A percentile compares a stretch with the other conserved stretches of the same genome.
These are phyloP conservation scores for Drosophila hamatofila DNA, from an alignment of 2,888 invertebrate genomes.

Conservation along the genomic window DNA sequence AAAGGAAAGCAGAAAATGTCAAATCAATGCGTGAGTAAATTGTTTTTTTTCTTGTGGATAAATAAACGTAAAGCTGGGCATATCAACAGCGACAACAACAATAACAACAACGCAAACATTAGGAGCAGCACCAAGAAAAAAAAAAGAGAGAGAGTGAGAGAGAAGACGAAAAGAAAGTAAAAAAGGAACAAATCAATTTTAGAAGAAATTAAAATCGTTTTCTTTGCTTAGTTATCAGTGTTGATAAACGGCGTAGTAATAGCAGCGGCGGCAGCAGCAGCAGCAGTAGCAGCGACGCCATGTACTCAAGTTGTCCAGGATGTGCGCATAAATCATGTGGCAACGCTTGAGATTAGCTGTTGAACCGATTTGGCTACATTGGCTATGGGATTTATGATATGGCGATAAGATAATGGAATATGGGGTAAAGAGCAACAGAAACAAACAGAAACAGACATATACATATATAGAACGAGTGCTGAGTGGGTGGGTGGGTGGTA, in stretches of 20 bases:
- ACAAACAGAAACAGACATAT: neutral
- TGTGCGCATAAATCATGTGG: slow-evolving; percentile 61
- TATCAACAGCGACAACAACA: slow-evolving; percentile 29
- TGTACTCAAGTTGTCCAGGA: slow-evolving; percentile 43
- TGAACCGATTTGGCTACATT: slow-evolving; percentile 7
- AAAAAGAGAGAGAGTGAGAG: neutral
- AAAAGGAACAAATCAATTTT: neutral
- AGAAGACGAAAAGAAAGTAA: slow-evolving; percentile 1
- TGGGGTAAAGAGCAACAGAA: slow-evolving; percentile 4
- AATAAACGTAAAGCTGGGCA: slow-evolving; percentile 23
- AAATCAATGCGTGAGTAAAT: slow-evolving; percentile 50
- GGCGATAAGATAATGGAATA: slow-evolving; percentile 45
- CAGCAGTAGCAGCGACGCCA: slow-evolving; percentile 1
- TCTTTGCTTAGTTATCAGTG: neutral
- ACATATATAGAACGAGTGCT: neutral
- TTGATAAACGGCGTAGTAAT: slow-evolving; percentile 2
- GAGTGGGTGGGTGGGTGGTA: neutral
- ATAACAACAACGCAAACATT: slow-evolving; percentile 37
- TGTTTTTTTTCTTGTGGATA: slow-evolving; percentile 2
- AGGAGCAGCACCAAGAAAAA: slow-evolving; percentile 24
- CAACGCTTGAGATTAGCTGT: slow-evolving; percentile 48
- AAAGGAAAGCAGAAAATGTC: slow-evolving; percentile 55
- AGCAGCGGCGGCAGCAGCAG: slow-evolving; percentile 8
- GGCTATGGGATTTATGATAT: slow-evolving; percentile 32
- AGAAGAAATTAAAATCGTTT: neutral